Evolutionary conservation across 2,113 vertebrate genomes (phyloP), one percentile per base, ranked within the genome.

Genomic region (Aptenodytes forsteri): DNA sequence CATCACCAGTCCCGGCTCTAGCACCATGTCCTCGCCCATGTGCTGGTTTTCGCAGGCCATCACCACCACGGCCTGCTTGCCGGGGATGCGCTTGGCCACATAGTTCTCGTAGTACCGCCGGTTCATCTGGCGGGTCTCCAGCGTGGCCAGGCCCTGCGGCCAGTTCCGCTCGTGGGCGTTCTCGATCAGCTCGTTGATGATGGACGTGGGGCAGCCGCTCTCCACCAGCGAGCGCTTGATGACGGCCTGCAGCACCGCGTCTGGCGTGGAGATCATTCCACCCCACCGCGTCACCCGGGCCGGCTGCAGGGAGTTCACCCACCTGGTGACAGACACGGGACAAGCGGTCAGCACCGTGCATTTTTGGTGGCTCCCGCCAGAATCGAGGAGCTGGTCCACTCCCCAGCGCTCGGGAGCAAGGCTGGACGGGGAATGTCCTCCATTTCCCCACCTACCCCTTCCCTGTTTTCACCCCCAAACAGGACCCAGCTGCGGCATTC

Each of bases 41-140:
- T 99, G 99, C 97, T 99, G 99, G 97, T 99, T 99, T 97, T 99
- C 99, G 10, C 99, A 99, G 95, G 99, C 99, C 99, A 99, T 99
- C 97, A 99, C 99, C 76, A 99, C 99, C 82, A 99, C 99, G 0
- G 99, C 99, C 98, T 99, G 99, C 95, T 99, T 99, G 94, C 99
- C 99, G 13, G 99, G 99, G 96, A 99, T 99, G 36, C 99, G 99
- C 70, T 99, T 99, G 98, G 99, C 99, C 93, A 99, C 99, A 88
- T 99, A 99, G 98, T 99, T 99, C 98, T 99, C 99, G 44, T 99
- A 99, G 98, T 99, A 99, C 79, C 99, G 99, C 34, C 99, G 98
- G 98, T 99, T 99, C 99, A 99, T 99, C 98, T 99, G 99, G 44
- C 99, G 98, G 0, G 99, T 99, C 98, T 99, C 99, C 86, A 99